Base-by-base conservation (phyloP, 2,888 invertebrate species). In the Zaprionus obscuricornis region DNA sequence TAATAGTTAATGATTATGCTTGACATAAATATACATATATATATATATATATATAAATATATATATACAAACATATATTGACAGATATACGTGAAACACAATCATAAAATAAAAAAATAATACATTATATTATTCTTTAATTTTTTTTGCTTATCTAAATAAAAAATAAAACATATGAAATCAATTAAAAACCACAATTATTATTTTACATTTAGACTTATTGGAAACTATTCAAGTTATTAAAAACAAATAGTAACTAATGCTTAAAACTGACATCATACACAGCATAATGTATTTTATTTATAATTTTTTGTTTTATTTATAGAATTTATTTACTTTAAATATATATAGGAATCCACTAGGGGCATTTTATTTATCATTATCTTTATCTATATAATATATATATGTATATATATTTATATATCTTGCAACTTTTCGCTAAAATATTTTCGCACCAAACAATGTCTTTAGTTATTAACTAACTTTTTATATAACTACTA, bases 41-140 rank as follows among this genome's bases (percentile, higher is more conserved):
- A 55, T 55, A 43, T 24, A 39, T 17, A 36, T 33, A 33, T 34
- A 47, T 18, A 36, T 26, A 26, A 33, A 40, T 50, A 16, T 36
- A 57, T 78, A 78, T 82, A 63, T 71, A 82, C 79, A 78, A 71
- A 63, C 59, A 74, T 56, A 69, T 51, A 66, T 58, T 22, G 7
- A 66, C 42, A 56, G 49, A 56, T n/a, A 57, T 58, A 64, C 54
- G 66, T 22, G 4, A 22, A 6, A 52, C 49, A 47, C 31, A 79
- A 77, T 67, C 50, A 58, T 58, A 43, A 66, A 68, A 72, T 74
- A 82, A 82, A 74, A 77, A 72, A 77, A 26, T 39, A n/a, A n/a
- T n/a, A n/a, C n/a, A 46, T 42, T 13, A 1, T 31, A 13, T 31
- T 13, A 3, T 46, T 63, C 40, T 22, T 22, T 22, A 7, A 18